Percentiles rank a stretch among this genome's conserved stretches.
Conservation (phyloP, 2,888 invertebrate genomes). For the Perdita meconis region DNA sequence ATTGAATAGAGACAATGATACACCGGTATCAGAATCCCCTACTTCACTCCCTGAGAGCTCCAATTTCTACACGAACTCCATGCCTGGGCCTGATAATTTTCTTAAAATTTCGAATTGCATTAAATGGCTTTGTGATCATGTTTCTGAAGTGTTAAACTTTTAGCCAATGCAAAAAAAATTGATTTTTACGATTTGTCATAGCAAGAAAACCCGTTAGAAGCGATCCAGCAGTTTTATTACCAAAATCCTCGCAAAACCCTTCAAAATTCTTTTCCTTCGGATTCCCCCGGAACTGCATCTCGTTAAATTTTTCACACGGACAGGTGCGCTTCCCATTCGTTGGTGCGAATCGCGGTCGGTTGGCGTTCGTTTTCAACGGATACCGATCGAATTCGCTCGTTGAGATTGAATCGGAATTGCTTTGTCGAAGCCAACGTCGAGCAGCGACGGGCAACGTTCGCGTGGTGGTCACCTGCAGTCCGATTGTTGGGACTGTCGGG, state of each 20-base stretch:
- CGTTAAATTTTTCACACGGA: conserved; percentile 71
- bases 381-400: conserved; percentile 56
- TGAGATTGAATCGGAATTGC: conserved; percentile 74
- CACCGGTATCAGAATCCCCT: too few species aligned
- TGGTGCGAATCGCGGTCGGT: conserved; percentile 34
- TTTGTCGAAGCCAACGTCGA: conserved; percentile 51
- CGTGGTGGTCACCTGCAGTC: conserved; percentile 54
- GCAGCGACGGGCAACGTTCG: conserved; percentile 38
- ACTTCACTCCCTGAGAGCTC: too few species aligned
- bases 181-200: too few species aligned
- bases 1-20: too few species aligned
- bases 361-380: conserved; percentile 53
- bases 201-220: too few species aligned
- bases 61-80: too few species aligned
- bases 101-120: too few species aligned
- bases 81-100: too few species aligned
- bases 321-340: conserved; percentile 41
- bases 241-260: not conserved
- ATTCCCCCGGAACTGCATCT: conserved; percentile 29
- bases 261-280: conserved; percentile 25
- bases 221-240: not conserved
- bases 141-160: too few species aligned
- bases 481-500: conserved; percentile 42
- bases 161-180: too few species aligned
- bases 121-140: too few species aligned